Conservation (phyloP, 2,797 vertebrate species). For the Myripristis jacobus region DNA sequence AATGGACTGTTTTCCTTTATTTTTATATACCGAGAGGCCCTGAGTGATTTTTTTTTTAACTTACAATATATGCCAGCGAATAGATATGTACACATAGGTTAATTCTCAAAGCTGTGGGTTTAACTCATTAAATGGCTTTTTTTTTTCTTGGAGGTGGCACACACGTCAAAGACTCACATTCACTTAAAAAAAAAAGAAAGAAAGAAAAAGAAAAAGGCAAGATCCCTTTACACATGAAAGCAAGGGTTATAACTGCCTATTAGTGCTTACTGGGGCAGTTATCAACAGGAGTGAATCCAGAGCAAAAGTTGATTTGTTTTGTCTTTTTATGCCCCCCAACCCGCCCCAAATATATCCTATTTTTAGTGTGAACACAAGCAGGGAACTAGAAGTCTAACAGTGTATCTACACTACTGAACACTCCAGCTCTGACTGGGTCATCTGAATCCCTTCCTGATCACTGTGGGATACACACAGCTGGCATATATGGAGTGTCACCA, state of each 20-base stretch:
- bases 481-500: constrained; percentile 74
- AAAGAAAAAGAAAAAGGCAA: constrained; percentile 79
- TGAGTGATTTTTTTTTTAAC: constrained; percentile 84
- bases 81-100: constrained; percentile 89
- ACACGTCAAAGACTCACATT: constrained; percentile 84
- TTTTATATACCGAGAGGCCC: constrained; percentile 87
- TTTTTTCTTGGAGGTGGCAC: constrained; percentile 85
- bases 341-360: constrained; percentile 62
- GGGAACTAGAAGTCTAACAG: constrained; percentile 80
- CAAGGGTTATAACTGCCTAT: constrained; percentile 82
- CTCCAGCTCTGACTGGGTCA: constrained; percentile 57
- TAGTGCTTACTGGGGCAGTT: constrained; percentile 84
- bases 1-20: constrained; percentile 85
- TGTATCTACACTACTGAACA: constrained; percentile 80
- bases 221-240: constrained; percentile 80
- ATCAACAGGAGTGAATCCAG: constrained; percentile 75
- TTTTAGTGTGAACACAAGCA: constrained; percentile 71
- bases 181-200: constrained; percentile 76
- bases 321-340: constrained; percentile 62
- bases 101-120: constrained; percentile 88
- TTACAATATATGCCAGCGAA: constrained; percentile 89
- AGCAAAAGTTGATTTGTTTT: constrained; percentile 70
- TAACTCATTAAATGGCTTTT: constrained; percentile 89
- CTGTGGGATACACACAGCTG: constrained; percentile 67
- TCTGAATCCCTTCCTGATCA: constrained; percentile 58